A percentile compares a stretch with the other conserved stretches of the same genome.
phyloP scores from a whole-genome alignment of 2,888 invertebrate genomes.

The Ellobium chinense region DNA sequence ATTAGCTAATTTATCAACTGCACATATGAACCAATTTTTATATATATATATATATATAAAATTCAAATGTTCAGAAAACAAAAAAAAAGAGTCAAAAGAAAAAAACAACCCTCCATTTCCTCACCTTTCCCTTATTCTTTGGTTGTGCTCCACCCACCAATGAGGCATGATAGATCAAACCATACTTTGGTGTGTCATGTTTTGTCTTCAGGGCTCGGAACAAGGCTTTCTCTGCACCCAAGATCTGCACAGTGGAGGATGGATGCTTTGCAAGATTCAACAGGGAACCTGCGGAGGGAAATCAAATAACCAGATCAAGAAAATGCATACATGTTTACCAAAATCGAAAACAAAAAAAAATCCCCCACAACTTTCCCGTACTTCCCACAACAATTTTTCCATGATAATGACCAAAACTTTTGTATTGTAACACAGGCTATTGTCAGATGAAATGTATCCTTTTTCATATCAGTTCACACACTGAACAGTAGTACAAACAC shows the following conservation, averaged over 20 bases:
- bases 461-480: too few relatives aligned
- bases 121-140: constrained; percentile 91
- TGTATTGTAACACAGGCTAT: too few relatives aligned
- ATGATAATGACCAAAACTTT: too few relatives aligned
- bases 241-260: constrained; percentile 97
- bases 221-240: constrained; percentile 98
- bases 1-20: too few relatives aligned
- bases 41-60: too few relatives aligned
- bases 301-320: not conserved
- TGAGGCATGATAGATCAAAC: constrained; percentile 97
- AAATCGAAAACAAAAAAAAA: not conserved
- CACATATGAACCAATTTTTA: too few relatives aligned
- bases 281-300: constrained; percentile 83
- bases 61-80: not conserved
- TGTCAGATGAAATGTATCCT: too few relatives aligned
- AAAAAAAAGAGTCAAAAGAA: not conserved
- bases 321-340: too few relatives aligned
- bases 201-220: constrained; percentile 98
- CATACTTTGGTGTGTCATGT: constrained; percentile 99
- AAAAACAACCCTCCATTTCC: not conserved
- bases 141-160: constrained; percentile 93
- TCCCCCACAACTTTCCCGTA: too few relatives aligned
- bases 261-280: constrained; percentile 98
- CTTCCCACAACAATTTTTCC: not conserved
- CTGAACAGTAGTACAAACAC: too few relatives aligned